Conservation (phyloP, 2,113 vertebrate genomes). For the Centropus unirufus region DNA sequence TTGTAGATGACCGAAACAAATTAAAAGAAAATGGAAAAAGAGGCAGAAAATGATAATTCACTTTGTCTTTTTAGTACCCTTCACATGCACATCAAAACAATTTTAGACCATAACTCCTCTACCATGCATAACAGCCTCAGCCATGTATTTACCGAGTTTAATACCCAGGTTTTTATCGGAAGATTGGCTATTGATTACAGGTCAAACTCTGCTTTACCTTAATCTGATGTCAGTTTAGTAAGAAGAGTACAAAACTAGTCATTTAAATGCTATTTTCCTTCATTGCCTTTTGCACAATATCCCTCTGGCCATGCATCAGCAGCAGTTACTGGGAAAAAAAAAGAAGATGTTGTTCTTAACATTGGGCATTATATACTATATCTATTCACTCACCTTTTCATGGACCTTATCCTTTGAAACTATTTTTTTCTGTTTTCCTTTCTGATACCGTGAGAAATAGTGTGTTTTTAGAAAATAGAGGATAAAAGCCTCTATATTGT, state of each 20-base stretch:
- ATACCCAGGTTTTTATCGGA: background rate
- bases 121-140: background rate
- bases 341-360: background rate
- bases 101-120: background rate
- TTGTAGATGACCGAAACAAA: background rate
- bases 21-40: background rate
- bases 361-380: no score
- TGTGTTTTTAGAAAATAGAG: background rate
- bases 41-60: background rate
- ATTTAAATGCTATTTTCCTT: background rate
- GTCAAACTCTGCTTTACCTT: background rate
- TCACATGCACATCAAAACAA: background rate
- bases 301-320: background rate
- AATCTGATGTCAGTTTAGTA: background rate
- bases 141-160: background rate
- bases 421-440: background rate
- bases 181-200: background rate
- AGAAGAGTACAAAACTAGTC: background rate
- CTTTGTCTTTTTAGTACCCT: background rate
- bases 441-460: background rate
- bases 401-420: background rate
- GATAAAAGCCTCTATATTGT: accelerated
- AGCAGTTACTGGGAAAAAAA: background rate
- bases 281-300: background rate
- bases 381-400: background rate